Evolutionary conservation across 1,140 invertebrate species (phyloP).

Genomic region (Rhyzopertha dominica): DNA sequence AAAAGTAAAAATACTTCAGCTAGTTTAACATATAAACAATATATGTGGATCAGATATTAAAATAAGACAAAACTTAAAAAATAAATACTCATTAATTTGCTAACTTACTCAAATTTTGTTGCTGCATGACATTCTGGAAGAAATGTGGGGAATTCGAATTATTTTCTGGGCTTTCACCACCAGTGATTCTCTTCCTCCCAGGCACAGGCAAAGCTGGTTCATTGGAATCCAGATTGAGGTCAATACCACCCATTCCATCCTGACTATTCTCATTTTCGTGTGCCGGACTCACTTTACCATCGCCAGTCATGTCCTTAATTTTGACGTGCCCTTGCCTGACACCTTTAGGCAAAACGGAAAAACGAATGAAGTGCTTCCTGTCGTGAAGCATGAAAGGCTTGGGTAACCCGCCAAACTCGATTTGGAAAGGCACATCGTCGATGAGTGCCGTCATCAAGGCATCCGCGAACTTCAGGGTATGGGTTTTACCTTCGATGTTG

Average conservation of each 20-base stretch:
- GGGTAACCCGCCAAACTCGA: conserved; percentile 88
- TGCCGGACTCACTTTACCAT: conserved; percentile 6
- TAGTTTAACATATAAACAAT: no score
- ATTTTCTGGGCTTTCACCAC: conserved; percentile 32
- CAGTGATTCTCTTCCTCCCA: conserved; percentile 14
- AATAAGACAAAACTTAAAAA: no score
- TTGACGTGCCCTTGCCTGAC: conserved; percentile 62
- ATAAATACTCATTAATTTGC: no score
- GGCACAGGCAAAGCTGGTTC: conserved; percentile 27
- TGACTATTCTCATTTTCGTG: conserved; percentile 24
- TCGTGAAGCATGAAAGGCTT: conserved; percentile 77
- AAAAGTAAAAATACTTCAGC: no score
- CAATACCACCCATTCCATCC: conserved; percentile 15
- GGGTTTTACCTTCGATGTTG: conserved; percentile 65
- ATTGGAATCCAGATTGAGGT: conserved; percentile 5
- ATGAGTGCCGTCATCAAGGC: conserved; percentile 70
- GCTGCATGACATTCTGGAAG: conserved; percentile 32
- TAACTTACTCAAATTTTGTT: conserved; percentile 36
- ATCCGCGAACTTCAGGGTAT: conserved; percentile 76
- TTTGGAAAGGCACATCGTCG: conserved; percentile 71
- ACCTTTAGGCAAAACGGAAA: conserved; percentile 73
- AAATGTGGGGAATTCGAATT: conserved; percentile 36
- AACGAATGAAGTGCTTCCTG: conserved; percentile 76
- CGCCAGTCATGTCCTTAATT: conserved; percentile 63
- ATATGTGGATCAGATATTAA: no score